Conservation (phyloP, 2,797 vertebrate species). For the Amblyopsis hoosieri region DNA sequence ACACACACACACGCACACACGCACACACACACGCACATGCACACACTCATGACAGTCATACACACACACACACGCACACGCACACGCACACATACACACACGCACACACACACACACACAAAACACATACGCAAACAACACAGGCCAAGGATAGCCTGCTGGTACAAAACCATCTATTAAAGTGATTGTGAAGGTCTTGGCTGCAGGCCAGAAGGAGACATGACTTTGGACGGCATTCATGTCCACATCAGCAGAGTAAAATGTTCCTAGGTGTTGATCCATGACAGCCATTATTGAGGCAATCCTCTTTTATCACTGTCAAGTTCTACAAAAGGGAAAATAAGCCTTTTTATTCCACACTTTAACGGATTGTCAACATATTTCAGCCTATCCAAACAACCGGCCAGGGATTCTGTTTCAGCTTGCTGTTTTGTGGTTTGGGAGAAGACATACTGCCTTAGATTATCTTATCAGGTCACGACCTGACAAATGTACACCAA, state of each 20-base stretch:
- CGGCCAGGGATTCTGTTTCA: constrained; percentile 58
- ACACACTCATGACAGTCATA: constrained; percentile 13
- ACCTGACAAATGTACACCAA: constrained; percentile 16
- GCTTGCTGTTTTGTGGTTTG: constrained; percentile 60
- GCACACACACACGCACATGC: constrained; percentile 62
- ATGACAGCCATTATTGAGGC: constrained; percentile 78
- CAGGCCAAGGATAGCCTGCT: constrained; percentile 72
- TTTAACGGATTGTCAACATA: constrained; percentile 71
- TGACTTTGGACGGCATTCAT: constrained; percentile 77
- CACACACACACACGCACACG: constrained; percentile 63
- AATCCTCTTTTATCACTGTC: constrained; percentile 79
- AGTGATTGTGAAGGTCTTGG: constrained; percentile 79
- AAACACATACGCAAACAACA: constrained; percentile 32
- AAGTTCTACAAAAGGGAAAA: constrained; percentile 74
- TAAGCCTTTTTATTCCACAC: constrained; percentile 56
- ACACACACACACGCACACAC: constrained; percentile 1
- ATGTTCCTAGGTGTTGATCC: constrained; percentile 79
- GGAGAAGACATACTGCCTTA: constrained; percentile 30
- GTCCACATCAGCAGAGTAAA: constrained; percentile 78
- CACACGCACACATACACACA: constrained; percentile 41
- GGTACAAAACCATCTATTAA: constrained; percentile 79
- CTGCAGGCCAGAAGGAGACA: constrained; percentile 76
- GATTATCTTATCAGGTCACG: constrained; percentile 36
- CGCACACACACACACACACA: neutral
- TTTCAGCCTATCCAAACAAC: constrained; percentile 62